Evolutionary conservation across 1,140 invertebrate species (phyloP), one percentile per base, ranked within the genome.

Genomic region (Plutomurus gul): DNA sequence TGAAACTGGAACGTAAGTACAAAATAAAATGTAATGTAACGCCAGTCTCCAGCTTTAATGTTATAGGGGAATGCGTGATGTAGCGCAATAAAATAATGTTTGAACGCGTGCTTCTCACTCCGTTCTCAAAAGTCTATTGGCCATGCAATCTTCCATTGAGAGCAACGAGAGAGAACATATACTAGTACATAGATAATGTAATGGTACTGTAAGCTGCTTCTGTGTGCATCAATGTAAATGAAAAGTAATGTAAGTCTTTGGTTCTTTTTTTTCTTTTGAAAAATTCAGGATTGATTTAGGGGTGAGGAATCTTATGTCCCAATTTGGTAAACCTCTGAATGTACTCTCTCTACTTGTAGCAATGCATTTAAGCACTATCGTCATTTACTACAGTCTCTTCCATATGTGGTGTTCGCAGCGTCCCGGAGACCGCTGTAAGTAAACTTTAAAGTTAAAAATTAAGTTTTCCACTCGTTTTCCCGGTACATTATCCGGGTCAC

Each of bases 1-100:
- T 27, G 90, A 93, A 80, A 89, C 89, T 76, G 93, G 93, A 85
- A 90, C 89, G 93, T 93, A 89, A 91, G 91, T 89, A 33, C 27
- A 33, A 18, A 47, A 47, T 47, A 47, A 20, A 47, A 47, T 18
- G n/a, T 47, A 8, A 18, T 18, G n/a, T 47, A 18, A 25, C 4
- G 5, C 22, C 8, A 22, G 16, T 18, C 6, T 16, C 16, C 3
- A 7, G 27, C 6, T 7, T 56, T 27, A 27, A 56, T 56, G 13
- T 51, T 22, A 20, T 18, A 47, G 20, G n/a, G 16, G n/a, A 25
- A 27, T 30, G 51, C 36, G 18, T 65, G 56, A 30, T 33, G 27
- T 30, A 65, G 36, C 13, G 30, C 18, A 25, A 60, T 33, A 36
- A n/a, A 16, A 60, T 25, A 60, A 25, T 60, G 18, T 49, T 4